Base-by-base conservation (phyloP, 2,888 invertebrate genomes). In the Cryptus viduatorius region DNA sequence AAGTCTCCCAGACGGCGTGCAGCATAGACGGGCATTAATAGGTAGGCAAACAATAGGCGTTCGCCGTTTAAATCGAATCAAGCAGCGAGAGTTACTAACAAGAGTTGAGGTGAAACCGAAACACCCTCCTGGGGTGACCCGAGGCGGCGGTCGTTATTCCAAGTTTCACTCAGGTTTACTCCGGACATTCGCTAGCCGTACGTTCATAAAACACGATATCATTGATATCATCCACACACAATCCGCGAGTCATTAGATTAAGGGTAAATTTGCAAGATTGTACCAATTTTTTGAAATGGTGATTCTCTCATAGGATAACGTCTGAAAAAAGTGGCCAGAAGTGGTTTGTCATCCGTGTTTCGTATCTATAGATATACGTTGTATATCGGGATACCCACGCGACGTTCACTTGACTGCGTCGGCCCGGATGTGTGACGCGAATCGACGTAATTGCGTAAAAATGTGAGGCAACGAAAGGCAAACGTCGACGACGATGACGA, bases 51-150 rank as follows among this genome's bases (percentile, higher is more conserved):
- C 88, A 90, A 90, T 89, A 88, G 88, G 84, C 86, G 86, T 79
- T 85, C 86, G 87, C 85, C 88, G 88, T 87, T 88, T 85, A 90
- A 90, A 89, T 90, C 90, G 88, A 90, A 90, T 90, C 88, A 89
- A 86, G 86, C 69, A 71, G 50, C 78, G 76, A 87, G 79, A 53
- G 89, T 88, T 86, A 5, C 87, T 89, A 90, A 90, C 89, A 89
- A 89, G 89, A 88, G 72, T 59, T 56, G 59, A 73, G 68, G 64
- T 56, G 72, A 46, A 73, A 64, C 61, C 19, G 37, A 44, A 42
- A 73, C 73, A 73, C 67, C 56, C 67, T 37, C 14, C 31, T 82
- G 82, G 89, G 87, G 89, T 87, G 89, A 90, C 86, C 79, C 79
- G 86, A 86, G 83, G 83, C 85, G 83, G 80, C 72, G 81, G 80